A percentile compares a stretch with the other conserved stretches of the same genome.
Evolutionary conservation across 2,797 vertebrate species (phyloP).

Genomic region (Hoplostethus mediterraneus): DNA sequence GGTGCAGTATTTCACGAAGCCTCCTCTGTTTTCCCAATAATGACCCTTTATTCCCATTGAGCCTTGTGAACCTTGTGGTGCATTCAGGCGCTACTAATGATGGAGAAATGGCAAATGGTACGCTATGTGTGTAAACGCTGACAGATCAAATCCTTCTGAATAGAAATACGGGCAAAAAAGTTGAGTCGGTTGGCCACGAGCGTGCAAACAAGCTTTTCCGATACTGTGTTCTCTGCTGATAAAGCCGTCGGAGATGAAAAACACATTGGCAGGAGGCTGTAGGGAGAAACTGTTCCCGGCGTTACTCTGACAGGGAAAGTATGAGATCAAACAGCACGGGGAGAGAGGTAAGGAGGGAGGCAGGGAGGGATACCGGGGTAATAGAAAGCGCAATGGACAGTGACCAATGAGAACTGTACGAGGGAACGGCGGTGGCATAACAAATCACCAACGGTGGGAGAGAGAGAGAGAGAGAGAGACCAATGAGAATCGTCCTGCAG

Average conservation of each 20-base stretch:
- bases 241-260: conserved; percentile 63
- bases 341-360: conserved; percentile 2
- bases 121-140: conserved; percentile 27
- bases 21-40: conserved; percentile 55
- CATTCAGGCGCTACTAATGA: conserved; percentile 70
- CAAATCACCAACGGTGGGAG: conserved; percentile 59
- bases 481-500: conserved; percentile 52
- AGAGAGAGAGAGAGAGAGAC: conserved; percentile 21
- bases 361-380: conserved; percentile 18
- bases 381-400: conserved; percentile 70
- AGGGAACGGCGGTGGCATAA: conserved; percentile 63
- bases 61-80: conserved; percentile 47
- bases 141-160: conserved; percentile 48
- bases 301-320: conserved; percentile 60
- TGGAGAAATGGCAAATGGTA: conserved; percentile 40
- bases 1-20: conserved; percentile 45
- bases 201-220: conserved; percentile 5
- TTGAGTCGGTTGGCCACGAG: conserved; percentile 29
- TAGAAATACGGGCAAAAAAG: conserved; percentile 31
- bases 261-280: conserved; percentile 48
- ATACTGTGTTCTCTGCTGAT: conserved; percentile 51
- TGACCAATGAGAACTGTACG: conserved; percentile 69
- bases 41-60: conserved; percentile 35
- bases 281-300: conserved; percentile 53
- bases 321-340: conserved; percentile 68